A percentile compares a stretch with the other conserved stretches of the same genome.
These are phyloP conservation scores for Salticus scenicus DNA, from an alignment of 2,888 invertebrate genomes.

Conservation along the genomic window DNA sequence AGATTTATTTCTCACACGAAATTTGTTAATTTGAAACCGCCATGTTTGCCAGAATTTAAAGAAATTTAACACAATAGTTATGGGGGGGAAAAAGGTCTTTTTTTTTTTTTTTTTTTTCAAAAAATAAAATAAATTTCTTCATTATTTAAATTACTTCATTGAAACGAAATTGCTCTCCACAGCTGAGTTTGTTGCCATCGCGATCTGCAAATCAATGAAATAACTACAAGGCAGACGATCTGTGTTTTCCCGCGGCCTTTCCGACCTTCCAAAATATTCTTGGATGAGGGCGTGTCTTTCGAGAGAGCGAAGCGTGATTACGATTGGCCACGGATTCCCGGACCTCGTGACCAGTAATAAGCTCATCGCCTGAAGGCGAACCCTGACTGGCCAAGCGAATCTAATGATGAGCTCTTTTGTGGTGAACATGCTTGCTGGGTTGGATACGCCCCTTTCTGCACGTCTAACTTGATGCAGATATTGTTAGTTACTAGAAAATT, in stretches of 20 bases:
- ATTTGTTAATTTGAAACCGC: too few species aligned
- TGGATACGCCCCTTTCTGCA: slow-evolving; percentile 14
- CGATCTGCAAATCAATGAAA: too few species aligned
- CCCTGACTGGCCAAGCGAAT: slow-evolving; percentile 49
- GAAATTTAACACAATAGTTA: too few species aligned
- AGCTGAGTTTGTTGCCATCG: too few species aligned
- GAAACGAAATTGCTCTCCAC: too few species aligned
- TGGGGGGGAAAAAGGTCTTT: too few species aligned
- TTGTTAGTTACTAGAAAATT: neutral
- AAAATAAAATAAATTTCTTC: too few species aligned
- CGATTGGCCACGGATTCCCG: slow-evolving; percentile 52
- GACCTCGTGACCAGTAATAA: slow-evolving; percentile 55
- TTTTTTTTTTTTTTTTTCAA: too few species aligned
- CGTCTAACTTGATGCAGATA: neutral
- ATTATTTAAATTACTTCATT: too few species aligned
- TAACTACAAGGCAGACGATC: too few species aligned
- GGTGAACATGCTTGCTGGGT: slow-evolving; percentile 36
- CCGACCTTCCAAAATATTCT: slow-evolving; percentile 26
- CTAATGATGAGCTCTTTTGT: slow-evolving; percentile 16
- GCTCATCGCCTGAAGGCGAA: slow-evolving; percentile 27
- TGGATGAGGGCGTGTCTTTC: slow-evolving; percentile 47
- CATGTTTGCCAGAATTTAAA: too few species aligned
- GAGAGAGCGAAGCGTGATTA: slow-evolving; percentile 35
- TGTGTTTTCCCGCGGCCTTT: slow-evolving; percentile 4
- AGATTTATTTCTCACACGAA: too few species aligned